phyloP scores from a whole-genome alignment of 2,888 invertebrate genomes.

The Tipula helvola region DNA sequence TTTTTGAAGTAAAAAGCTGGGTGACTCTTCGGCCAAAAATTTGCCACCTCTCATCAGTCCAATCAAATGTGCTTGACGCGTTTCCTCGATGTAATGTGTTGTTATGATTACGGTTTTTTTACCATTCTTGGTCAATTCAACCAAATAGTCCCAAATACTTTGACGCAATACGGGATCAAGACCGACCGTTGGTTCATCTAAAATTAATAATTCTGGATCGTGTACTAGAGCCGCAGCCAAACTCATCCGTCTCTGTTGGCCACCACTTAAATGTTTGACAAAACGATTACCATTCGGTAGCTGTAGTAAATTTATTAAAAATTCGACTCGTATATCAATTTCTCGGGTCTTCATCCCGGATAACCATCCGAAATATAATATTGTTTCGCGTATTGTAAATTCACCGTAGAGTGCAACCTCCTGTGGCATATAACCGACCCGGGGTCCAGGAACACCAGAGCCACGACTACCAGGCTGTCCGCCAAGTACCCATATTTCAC shows the following conservation, averaged over 20 bases:
- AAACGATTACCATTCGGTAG: slow-evolving; percentile 44
- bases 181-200: slow-evolving; percentile 90
- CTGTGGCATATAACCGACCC: slow-evolving; percentile 86
- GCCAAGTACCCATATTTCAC: slow-evolving; percentile 75
- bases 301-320: slow-evolving; percentile 53
- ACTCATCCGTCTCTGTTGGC: slow-evolving; percentile 80
- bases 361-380: slow-evolving; percentile 74
- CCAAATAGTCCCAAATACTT: slow-evolving; percentile 75
- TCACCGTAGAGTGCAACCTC: slow-evolving; percentile 64
- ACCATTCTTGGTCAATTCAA: slow-evolving; percentile 61
- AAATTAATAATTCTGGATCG: slow-evolving; percentile 76
- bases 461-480: slow-evolving; percentile 69
- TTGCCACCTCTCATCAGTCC: slow-evolving; percentile 73
- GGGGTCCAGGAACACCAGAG: slow-evolving; percentile 78
- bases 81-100: slow-evolving; percentile 80
- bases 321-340: slow-evolving; percentile 57
- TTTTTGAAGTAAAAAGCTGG: slow-evolving; percentile 53
- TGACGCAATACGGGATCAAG: slow-evolving; percentile 80
- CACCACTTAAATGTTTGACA: slow-evolving; percentile 74
- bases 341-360: slow-evolving; percentile 57
- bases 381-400: slow-evolving; percentile 67
- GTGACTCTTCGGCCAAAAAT: slow-evolving; percentile 75
- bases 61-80: slow-evolving; percentile 69
- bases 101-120: slow-evolving; percentile 73
- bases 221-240: slow-evolving; percentile 79